phyloP scores from a whole-genome alignment of 2,888 invertebrate species.

The Campaea margaritaria region DNA sequence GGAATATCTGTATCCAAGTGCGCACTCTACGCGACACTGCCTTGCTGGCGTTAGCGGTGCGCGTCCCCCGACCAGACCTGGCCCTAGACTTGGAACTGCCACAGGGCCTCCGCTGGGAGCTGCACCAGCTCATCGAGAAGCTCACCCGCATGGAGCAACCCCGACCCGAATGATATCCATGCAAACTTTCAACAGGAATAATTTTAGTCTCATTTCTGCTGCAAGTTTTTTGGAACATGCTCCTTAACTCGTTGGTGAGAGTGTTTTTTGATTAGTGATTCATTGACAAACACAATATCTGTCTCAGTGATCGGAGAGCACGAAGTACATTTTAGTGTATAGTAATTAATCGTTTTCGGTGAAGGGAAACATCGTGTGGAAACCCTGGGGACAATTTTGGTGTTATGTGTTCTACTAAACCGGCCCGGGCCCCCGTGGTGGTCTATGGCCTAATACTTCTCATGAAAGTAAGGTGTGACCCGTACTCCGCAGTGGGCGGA shows the following conservation, averaged over 20 bases:
- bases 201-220: neutral
- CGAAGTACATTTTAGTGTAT: too few species aligned
- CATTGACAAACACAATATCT: too few species aligned
- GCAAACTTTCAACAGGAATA: conserved; percentile 3
- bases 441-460: too few species aligned
- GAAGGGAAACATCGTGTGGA: neutral
- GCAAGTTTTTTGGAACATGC: conserved; percentile 10
- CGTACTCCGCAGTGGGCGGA: too few species aligned
- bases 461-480: too few species aligned
- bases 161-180: conserved; percentile 17
- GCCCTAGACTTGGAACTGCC: conserved; percentile 75
- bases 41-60: conserved; percentile 73
- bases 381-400: too few species aligned
- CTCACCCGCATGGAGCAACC: conserved; percentile 26
- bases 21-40: conserved; percentile 77
- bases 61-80: conserved; percentile 57
- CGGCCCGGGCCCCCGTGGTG: too few species aligned
- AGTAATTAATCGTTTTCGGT: neutral
- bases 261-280: too few species aligned
- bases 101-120: conserved; percentile 63
- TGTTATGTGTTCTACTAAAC: too few species aligned
- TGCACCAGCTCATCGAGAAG: conserved; percentile 51
- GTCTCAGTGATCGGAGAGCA: too few species aligned
- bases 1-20: conserved; percentile 82
- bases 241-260: neutral